Evolutionary conservation across 2,113 vertebrate genomes (phyloP), one percentile per base, ranked within the genome.

Genomic region (Crotalus horridus): DNA sequence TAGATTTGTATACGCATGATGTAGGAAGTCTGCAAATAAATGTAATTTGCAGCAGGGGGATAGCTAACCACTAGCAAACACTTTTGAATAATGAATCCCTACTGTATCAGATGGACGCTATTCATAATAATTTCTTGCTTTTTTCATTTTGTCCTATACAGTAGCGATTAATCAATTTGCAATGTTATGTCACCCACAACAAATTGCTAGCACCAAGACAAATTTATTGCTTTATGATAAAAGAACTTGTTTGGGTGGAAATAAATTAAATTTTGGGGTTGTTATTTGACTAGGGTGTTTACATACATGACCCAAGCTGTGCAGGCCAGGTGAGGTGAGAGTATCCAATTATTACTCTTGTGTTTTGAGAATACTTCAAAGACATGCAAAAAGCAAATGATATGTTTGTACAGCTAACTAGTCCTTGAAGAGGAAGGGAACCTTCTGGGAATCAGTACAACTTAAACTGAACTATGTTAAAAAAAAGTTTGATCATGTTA

Each of bases 211-310:
- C 97, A 98, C 98, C 96, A 97, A 98, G 98, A 98, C 98, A 98
- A 98, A 98, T 98, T 98, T 98, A 98, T 98, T 98, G 98, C 98
- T 98, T 98, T 98, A 98, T 98, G 98, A 98, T 98, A 98, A 98
- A 98, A 98, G 98, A 98, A 98, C 98, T 98, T 98, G 98, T 98
- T 98, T 98, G 98, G 98, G 97, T 97, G 97, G 97, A 98, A 98
- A 98, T 98, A 98, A 98, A 98, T 98, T 98, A 98, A 98, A 98
- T 98, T 97, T 97, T 96, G 97, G 97, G 96, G 95, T 95, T 97
- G 97, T 97, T 97, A 97, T 98, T 97, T 96, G 96, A 96, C 95
- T 96, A 96, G 94, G 97, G 95, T 97, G 97, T 97, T 97, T 97
- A 97, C 96, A 94, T 96, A 95, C 96, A 94, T 98, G 97, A 97